Evolutionary conservation across 2,113 vertebrate genomes (phyloP).

Genomic region (Proterorhinus semilunaris): DNA sequence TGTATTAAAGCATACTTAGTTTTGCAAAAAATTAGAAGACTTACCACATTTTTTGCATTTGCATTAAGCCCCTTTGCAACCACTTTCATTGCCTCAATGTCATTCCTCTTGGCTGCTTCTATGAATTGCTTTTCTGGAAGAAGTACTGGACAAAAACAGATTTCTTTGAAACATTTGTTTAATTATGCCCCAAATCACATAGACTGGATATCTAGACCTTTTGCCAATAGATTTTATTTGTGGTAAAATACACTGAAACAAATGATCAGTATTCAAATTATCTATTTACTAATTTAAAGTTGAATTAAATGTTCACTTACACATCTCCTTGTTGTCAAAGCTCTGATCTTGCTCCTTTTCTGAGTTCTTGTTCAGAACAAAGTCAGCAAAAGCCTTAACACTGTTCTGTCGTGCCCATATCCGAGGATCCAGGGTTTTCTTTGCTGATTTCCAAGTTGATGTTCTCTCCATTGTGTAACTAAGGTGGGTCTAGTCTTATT

Average conservation of each 20-base stretch:
- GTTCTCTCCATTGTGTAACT: constrained; percentile 61
- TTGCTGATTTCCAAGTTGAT: constrained; percentile 48
- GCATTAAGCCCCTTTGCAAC: constrained; percentile 78
- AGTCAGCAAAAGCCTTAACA: constrained; percentile 61
- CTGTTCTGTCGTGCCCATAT: constrained; percentile 60
- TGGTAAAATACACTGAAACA: too few relatives aligned
- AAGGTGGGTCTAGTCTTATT: neutral
- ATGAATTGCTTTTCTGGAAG: constrained; percentile 84
- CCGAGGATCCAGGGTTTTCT: constrained; percentile 63
- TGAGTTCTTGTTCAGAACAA: constrained; percentile 51
- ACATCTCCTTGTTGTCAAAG: constrained; percentile 75
- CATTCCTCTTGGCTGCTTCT: constrained; percentile 83
- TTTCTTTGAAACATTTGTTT: neutral
- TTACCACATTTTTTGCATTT: constrained; percentile 83
- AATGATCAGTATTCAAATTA: too few relatives aligned
- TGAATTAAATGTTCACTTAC: constrained; percentile 63
- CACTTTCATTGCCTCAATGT: constrained; percentile 81
- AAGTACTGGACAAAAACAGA: constrained; percentile 74
- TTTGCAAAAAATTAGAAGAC: constrained; percentile 40
- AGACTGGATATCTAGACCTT: too few relatives aligned
- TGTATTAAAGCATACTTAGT: neutral
- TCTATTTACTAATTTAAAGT: neutral
- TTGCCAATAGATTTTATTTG: too few relatives aligned
- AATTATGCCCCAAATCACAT: too few relatives aligned
- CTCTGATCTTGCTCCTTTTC: constrained; percentile 55